Evolutionary conservation across 2,888 invertebrate species (phyloP), one percentile per base, ranked within the genome.

Genomic region (Limnephilus marmoratus): DNA sequence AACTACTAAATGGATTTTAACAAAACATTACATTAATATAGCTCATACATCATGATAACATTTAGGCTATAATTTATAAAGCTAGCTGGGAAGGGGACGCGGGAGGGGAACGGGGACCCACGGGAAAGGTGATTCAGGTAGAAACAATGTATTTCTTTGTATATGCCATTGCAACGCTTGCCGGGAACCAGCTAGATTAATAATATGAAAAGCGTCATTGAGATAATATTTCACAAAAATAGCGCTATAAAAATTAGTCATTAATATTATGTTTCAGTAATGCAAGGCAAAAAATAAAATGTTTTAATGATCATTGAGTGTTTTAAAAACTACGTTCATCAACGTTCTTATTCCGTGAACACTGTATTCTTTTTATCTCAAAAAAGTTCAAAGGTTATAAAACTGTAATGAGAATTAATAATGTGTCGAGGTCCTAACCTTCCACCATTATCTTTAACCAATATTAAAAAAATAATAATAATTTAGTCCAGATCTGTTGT

Each of bases 391-490:
- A 37, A 83, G 83, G 34, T 83, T 83, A 41, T 37, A 83, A 13
- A 83, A 24, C 68, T 68, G 68, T 68, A 24, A 18, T 68, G 24
- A 68, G 24, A 68, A 24, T 68, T 68, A 68, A n/a, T 68, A 68
- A 34, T 83, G 83, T 83, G 83, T 11, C 83, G 83, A n/a, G 83
- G 83, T 83, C 83, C n/a, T 83, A 34, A 83, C 83, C 83, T 83
- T 37, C 11, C 83, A 7, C 11, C 37, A 41, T 41, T 83, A 83
- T 83, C 83, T 83, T 83, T 34, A 83, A 83, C 18, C 37, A 83
- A 83, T 83, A 83, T 83, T 83, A 3, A 37, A 37, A 83, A 18
- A 83, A 34, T 24, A n/a, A n/a, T n/a, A 83, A 83, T 41, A 83
- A 68, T n/a, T 68, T n/a, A 68, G 68, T 0, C 68, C 68, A 68